Base-by-base conservation (phyloP, 2,113 vertebrate genomes). In the Pseudopipra pipra region DNA sequence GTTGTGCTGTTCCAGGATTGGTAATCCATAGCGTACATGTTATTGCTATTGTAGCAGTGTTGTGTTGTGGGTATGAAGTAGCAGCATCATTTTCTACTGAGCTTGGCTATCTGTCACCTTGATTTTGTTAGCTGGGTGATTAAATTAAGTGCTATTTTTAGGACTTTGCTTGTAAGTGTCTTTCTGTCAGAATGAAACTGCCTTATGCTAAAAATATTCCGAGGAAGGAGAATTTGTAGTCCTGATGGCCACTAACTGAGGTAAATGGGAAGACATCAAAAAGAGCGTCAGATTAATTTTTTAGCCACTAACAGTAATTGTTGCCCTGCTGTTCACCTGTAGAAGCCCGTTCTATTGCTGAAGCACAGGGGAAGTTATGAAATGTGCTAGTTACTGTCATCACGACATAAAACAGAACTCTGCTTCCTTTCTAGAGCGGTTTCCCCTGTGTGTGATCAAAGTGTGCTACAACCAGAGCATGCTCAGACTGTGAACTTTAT, bases 101-200 rank as follows among this genome's bases (percentile, higher is more conserved):
- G 56, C 74, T 61, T 81, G 87, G 83, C 91, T 70, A 75, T 62
- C 85, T 94, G 91, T 97, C 93, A 91, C 85, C 80, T 95, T n/a
- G 24, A 77, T 76, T 95, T 93, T 94, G 68, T 92, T 94, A 95
- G 74, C 84, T 87, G 96, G 84, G 73, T 28, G n/a, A 91, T 71
- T 81, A 83, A 82, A 93, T 73, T 68, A 95, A 92, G 75, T 67
- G 56, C 70, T 86, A 6, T 94, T 96, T 95, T 85, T 65, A 85
- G 87, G 85, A 68, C 58, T 88, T 87, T 70, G 80, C 86, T 87
- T 80, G 63, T 89, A 66, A 89, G 66, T 87, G 70, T 88, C 93
- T 95, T 71, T 94, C 74, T 96, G 68, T 75, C 72, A 75, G 84
- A 68, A 58, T 72, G 80, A 89, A 96, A 54, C 20, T 87, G 20